These are phyloP conservation scores for Penaeus vannamei DNA, from an alignment of 1,140 invertebrate genomes.

Conservation along the genomic window DNA sequence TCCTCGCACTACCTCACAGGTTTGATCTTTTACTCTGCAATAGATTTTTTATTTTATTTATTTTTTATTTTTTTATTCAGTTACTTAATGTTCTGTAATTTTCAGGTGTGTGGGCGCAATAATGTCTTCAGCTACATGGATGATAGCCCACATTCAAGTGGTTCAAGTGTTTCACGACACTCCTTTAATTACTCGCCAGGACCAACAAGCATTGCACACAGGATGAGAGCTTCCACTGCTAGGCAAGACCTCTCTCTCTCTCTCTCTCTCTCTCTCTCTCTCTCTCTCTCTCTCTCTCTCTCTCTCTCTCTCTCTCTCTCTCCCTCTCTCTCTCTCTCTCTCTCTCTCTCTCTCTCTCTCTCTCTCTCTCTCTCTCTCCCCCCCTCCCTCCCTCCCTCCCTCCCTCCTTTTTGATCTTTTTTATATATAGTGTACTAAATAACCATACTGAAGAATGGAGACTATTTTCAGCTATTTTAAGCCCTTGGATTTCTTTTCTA, in stretches of 20 bases:
- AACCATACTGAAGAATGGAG: too few species aligned
- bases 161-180: conserved; percentile 35
- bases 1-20: conserved; percentile 47
- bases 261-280: background rate
- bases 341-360: conserved; percentile 48
- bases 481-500: too few species aligned
- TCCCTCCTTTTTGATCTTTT: too few species aligned
- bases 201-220: conserved; percentile 11
- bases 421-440: too few species aligned
- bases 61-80: too few species aligned
- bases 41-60: too few species aligned
- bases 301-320: conserved; percentile 64
- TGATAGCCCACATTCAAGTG: conserved; percentile 53
- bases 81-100: background rate
- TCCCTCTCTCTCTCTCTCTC: conserved; percentile 25
- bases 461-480: too few species aligned
- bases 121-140: conserved; percentile 55
- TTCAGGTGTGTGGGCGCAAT: conserved; percentile 41
- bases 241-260: background rate
- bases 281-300: background rate
- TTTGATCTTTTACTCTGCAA: background rate
- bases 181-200: conserved; percentile 48
- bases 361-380: conserved; percentile 43
- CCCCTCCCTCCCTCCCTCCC: too few species aligned
- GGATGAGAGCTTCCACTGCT: conserved; percentile 44